A percentile compares a stretch with the other conserved stretches of the same genome.
Conservation (phyloP, 1,140 invertebrate species). For the Bombus waltoni region DNA sequence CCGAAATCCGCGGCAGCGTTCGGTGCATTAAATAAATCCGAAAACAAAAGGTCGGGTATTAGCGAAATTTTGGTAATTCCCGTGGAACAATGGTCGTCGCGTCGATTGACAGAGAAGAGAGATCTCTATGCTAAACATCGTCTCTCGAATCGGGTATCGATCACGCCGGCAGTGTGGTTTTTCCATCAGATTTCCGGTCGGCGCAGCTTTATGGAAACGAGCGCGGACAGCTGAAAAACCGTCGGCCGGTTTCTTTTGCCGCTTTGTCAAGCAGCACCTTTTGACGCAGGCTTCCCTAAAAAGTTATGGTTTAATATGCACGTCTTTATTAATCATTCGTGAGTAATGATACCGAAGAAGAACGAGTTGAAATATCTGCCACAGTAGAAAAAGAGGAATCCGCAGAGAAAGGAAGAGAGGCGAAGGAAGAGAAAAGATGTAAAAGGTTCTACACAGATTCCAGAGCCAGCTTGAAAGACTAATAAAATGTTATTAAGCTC, state of each 20-base stretch:
- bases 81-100: not conserved
- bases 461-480: not conserved
- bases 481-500: slow-evolving; percentile 46
- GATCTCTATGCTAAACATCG: slow-evolving; percentile 32
- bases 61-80: slow-evolving; percentile 19
- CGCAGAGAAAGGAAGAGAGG: too few species aligned
- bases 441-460: not conserved
- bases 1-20: not conserved
- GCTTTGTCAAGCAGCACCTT: slow-evolving; percentile 11
- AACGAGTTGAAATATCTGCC: not conserved
- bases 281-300: not conserved
- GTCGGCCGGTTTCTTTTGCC: not conserved
- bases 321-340: slow-evolving; percentile 48
- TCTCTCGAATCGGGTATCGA: slow-evolving; percentile 25
- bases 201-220: slow-evolving; percentile 22
- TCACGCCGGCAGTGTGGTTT: not conserved
- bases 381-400: not conserved
- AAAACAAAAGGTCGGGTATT: not conserved
- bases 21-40: slow-evolving; percentile 23
- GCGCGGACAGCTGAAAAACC: slow-evolving; percentile 2
- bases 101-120: not conserved
- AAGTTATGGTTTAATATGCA: slow-evolving; percentile 44
- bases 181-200: slow-evolving; percentile 4
- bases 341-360: slow-evolving; percentile 14
- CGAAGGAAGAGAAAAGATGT: too few species aligned